Evolutionary conservation across 2,888 invertebrate species (phyloP), one percentile per base, ranked within the genome.

Genomic region (Ectobius pallidus): DNA sequence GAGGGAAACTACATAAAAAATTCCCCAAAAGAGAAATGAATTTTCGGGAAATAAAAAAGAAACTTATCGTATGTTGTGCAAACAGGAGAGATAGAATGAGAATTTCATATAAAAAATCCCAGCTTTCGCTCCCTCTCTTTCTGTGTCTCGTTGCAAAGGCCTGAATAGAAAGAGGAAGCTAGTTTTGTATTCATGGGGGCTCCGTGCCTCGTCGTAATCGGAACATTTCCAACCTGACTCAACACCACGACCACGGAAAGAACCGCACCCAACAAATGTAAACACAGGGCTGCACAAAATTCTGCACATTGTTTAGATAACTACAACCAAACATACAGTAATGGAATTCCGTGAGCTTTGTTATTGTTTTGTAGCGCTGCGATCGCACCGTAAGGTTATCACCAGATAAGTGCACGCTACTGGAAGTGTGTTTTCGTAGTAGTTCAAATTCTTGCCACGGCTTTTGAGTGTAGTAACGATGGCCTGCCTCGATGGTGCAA

Each of bases 111-210:
- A 65, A 65, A 34, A 65, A 46, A n/a, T n/a, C 16, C 32, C 14
- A 6, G 7, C n/a, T 58, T 58, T 58, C 30, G 25, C 58, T 46
- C 65, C 46, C 65, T 65, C 46, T 34, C 34, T 34, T 6, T 34
- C 34, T 34, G 34, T 34, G 11, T 34, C n/a, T 63, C 32, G 27
- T 44, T 65, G 44, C 52, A 69, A 32, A 69, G 55, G 55, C 30
- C 39, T 39, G 32, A 32, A 34, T 39, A 52, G 18, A 69, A 70
- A 73, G 61, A 72, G 69, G 62, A 30, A 68, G 62, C 32, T 55
- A 61, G 44, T 73, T 73, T 65, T 73, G 70, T 70, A 73, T 73
- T 73, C 73, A 73, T 73, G 70, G 61, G 52, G 34, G 49, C 27
- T 73, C 65, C 70, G 70, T 73, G 70, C 70, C 32, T 67, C 25